Conservation (phyloP, 2,888 invertebrate genomes). For the Diarsia mendica region DNA sequence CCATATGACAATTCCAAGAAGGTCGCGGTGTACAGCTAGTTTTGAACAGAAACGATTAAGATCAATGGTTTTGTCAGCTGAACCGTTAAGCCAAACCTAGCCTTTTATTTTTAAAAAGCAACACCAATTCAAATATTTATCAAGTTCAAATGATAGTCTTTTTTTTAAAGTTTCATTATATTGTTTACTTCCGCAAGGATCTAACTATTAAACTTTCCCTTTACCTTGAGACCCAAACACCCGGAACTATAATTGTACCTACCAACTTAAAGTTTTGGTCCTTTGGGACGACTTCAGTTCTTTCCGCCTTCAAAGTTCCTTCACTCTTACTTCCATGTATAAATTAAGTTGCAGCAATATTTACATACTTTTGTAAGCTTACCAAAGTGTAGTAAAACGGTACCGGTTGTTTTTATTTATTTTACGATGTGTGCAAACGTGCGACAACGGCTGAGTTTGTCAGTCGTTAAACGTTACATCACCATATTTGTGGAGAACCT, state of each 20-base stretch:
- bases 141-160: neutral
- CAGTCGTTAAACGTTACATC: conserved; percentile 75
- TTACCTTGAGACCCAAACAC: neutral
- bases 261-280: conserved; percentile 1
- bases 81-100: neutral
- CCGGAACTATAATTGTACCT: neutral
- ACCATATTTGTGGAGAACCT: conserved; percentile 77
- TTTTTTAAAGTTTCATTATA: neutral
- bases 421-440: conserved; percentile 75
- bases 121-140: neutral
- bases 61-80: neutral
- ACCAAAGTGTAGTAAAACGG: conserved; percentile 35
- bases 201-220: neutral
- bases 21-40: neutral
- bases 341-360: conserved; percentile 11
- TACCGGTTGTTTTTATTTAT: conserved; percentile 60
- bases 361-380: conserved; percentile 14
- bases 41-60: conserved; percentile 1
- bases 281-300: conserved; percentile 4
- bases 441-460: conserved; percentile 69
- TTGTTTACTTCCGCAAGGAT: neutral
- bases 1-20: too few relatives aligned
- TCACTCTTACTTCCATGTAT: conserved; percentile 10
- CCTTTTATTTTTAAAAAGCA: too few relatives aligned
- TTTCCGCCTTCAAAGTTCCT: conserved; percentile 2